Evolutionary conservation across 2,797 vertebrate species (phyloP).

Genomic region (Cyprinella venusta): DNA sequence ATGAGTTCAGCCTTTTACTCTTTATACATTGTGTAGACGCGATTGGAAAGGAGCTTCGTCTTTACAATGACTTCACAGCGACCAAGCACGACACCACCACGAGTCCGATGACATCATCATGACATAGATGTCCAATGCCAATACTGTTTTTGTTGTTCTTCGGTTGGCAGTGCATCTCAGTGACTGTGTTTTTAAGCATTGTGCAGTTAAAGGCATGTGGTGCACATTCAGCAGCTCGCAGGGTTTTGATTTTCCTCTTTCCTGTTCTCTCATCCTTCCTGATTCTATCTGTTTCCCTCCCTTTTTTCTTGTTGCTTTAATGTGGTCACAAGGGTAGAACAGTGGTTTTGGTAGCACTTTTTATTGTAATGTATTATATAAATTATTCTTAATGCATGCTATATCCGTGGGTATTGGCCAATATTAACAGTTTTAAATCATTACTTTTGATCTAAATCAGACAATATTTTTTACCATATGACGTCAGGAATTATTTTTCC

Average conservation of each 20-base stretch:
- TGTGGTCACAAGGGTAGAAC: slow-evolving; percentile 11
- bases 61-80: neutral
- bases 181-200: slow-evolving; percentile 10
- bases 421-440: neutral
- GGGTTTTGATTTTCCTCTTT: slow-evolving; percentile 37
- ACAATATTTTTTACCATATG: neutral
- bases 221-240: slow-evolving; percentile 32
- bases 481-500: neutral
- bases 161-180: neutral
- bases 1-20: neutral
- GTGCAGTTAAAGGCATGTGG: slow-evolving; percentile 23
- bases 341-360: slow-evolving; percentile 16
- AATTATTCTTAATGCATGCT: slow-evolving; percentile 6
- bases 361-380: slow-evolving; percentile 11
- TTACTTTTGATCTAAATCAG: neutral
- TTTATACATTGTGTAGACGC: neutral
- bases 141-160: neutral
- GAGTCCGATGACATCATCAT: neutral
- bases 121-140: neutral
- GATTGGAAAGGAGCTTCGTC: neutral
- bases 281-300: slow-evolving; percentile 42
- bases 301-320: slow-evolving; percentile 43
- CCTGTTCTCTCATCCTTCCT: slow-evolving; percentile 51
- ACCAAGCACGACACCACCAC: neutral
- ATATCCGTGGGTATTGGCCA: neutral